Conservation (phyloP, 2,113 vertebrate genomes). For the Amia ocellicauda region DNA sequence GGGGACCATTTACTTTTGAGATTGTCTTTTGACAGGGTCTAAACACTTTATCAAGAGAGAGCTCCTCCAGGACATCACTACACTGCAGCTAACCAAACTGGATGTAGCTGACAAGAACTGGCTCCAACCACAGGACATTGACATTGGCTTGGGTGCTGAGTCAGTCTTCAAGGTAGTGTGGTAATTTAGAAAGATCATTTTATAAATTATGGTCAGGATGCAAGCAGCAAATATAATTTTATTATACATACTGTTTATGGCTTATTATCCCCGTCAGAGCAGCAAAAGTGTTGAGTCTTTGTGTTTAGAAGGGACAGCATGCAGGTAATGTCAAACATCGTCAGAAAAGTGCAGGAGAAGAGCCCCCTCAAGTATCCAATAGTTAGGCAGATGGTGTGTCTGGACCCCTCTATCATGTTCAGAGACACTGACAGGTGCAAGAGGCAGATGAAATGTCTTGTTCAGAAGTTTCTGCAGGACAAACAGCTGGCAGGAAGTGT, state of each 20-base stretch:
- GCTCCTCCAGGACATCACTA: too few species aligned
- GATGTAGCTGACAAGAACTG: slow-evolving; percentile 14
- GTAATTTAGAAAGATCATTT: too few species aligned
- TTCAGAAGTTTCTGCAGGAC: slow-evolving; percentile 29
- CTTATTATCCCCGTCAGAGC: neutral
- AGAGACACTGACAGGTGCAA: slow-evolving; percentile 14
- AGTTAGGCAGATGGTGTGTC: slow-evolving; percentile 26
- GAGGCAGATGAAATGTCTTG: slow-evolving; percentile 24
- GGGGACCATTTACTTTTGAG: neutral
- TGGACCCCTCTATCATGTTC: slow-evolving; percentile 21
- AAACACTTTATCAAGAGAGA: too few species aligned
- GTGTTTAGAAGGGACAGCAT: slow-evolving; percentile 25
- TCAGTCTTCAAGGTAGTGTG: slow-evolving; percentile 20
- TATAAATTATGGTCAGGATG: neutral
- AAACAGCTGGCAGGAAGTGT: slow-evolving; percentile 29
- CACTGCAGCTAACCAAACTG: too few species aligned
- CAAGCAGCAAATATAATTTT: slow-evolving; percentile 1
- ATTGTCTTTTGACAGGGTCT: neutral
- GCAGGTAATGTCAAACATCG: slow-evolving; percentile 19
- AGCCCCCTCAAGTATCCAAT: slow-evolving; percentile 24
- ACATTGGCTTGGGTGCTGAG: slow-evolving; percentile 19
- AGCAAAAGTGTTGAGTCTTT: slow-evolving; percentile 15
- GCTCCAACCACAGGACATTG: slow-evolving; percentile 19
- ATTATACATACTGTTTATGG: slow-evolving; percentile 1
- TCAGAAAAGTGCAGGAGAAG: too few species aligned